A percentile compares a stretch with the other conserved stretches of the same genome.
phyloP scores from a whole-genome alignment of 2,113 vertebrate genomes.

The Perca fluviatilis region DNA sequence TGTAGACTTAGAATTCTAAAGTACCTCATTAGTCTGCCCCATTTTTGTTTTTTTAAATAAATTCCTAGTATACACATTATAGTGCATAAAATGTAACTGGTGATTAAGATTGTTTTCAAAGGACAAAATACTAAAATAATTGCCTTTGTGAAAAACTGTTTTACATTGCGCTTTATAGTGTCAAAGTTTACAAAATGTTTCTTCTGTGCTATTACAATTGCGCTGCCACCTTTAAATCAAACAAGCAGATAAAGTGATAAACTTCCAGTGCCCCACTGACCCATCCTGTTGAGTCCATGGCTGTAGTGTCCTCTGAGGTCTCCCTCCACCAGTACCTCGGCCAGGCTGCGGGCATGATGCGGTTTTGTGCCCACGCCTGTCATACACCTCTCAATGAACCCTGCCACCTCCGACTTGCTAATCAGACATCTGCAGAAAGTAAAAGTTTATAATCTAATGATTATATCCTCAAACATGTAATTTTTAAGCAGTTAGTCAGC shows the following conservation, averaged over 20 bases:
- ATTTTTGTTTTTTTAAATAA: too few relatives aligned
- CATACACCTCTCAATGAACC: constrained; percentile 84
- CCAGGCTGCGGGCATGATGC: constrained; percentile 81
- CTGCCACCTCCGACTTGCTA: constrained; percentile 72
- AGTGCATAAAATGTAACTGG: neutral
- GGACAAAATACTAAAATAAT: neutral
- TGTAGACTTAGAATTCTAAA: neutral
- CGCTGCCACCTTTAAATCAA: neutral
- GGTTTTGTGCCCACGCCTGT: constrained; percentile 74
- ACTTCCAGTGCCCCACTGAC: constrained; percentile 61
- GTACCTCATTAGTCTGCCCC: neutral
- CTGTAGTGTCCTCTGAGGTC: constrained; percentile 86
- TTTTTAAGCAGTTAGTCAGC: neutral
- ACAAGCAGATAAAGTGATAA: neutral
- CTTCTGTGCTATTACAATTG: neutral
- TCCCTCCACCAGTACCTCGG: constrained; percentile 84
- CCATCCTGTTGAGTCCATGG: constrained; percentile 86
- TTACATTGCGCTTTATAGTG: neutral
- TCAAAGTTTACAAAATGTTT: neutral
- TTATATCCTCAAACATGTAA: neutral
- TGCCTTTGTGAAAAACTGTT: neutral
- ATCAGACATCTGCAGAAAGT: constrained; percentile 81
- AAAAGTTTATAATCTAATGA: neutral
- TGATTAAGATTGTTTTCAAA: neutral
- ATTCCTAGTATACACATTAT: neutral